Base-by-base conservation (phyloP, 1,140 invertebrate genomes). In the Trichomalopsis sarcophagae region DNA sequence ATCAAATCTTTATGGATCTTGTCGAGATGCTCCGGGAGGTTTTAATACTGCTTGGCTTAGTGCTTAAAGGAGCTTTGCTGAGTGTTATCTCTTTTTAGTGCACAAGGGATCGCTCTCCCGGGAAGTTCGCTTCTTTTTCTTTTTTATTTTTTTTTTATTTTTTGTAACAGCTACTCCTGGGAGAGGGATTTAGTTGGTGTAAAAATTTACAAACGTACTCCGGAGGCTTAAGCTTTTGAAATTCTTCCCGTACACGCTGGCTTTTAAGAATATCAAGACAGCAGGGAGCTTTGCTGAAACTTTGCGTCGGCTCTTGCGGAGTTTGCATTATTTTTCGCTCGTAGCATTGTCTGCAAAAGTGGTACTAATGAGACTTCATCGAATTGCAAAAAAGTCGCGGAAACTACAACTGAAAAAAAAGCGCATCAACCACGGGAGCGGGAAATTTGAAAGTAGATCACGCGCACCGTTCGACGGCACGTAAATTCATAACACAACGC, bases 1-100 rank as follows among this genome's bases (percentile, higher is more conserved):
- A 71, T 71, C 68, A 71, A 71, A 71, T 33, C 68, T 71, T 71
- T 33, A 71, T 33, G 27, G 30, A 33, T 71, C 30, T 62, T 62
- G 55, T 62, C 6, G 55, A 62, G 55, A 62, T 62, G 55, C 21
- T 62, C 17, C 55, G 5, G 21, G 55, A 62, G 55, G 55, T 21
- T 21, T 62, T 62, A n/a, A n/a, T 62, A 62, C 11, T 62, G 55
- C 55, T 62, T 62, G 55, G 14, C 55, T 62, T 62, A 62, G 55
- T 62, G 5, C 17, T 62, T 62, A n/a, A 62, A n/a, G 17, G 17
- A 62, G 55, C 55, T 62, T 62, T 62, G 6, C 55, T 62, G 55
- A 62, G 55, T n/a, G 55, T 62, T 62, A 55, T 55, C 50, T 55
- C 50, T 55, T 55, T 55, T 55, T 55, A 55, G 50, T 55, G 14